phyloP scores from a whole-genome alignment of 2,797 vertebrate genomes.

The Rhinogobio ventralis region DNA sequence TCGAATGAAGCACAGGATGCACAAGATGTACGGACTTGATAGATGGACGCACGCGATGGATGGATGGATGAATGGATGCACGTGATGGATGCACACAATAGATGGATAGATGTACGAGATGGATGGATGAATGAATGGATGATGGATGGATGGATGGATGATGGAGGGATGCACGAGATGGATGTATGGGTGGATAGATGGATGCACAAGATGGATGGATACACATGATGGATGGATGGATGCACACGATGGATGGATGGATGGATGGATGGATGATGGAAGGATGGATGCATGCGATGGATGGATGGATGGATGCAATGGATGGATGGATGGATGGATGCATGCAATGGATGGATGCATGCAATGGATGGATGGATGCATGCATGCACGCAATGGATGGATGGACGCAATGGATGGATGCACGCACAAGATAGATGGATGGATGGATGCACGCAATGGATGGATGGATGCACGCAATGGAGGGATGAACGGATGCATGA shows the following conservation, averaged over 20 bases:
- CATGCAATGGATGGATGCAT: no score
- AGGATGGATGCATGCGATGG: background rate
- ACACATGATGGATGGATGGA: rapidly evolving
- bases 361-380: no score
- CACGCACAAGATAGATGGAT: rapidly evolving
- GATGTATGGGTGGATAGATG: background rate
- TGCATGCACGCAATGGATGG: no score
- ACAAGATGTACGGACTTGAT: background rate
- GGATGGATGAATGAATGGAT: background rate
- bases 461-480: background rate
- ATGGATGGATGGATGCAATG: no score
- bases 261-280: background rate
- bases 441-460: background rate
- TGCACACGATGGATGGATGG: background rate
- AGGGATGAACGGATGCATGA: no score
- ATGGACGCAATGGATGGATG: background rate
- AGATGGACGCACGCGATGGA: background rate
- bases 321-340: no score
- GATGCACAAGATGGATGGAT: rapidly evolving
- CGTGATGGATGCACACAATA: no score
- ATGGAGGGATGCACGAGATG: background rate
- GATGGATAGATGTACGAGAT: background rate
- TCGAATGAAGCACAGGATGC: constrained; percentile 30
- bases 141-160: background rate
- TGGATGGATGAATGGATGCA: background rate